Base-by-base conservation (phyloP, 2,113 vertebrate species). In the Hippocampus guttulatus region DNA sequence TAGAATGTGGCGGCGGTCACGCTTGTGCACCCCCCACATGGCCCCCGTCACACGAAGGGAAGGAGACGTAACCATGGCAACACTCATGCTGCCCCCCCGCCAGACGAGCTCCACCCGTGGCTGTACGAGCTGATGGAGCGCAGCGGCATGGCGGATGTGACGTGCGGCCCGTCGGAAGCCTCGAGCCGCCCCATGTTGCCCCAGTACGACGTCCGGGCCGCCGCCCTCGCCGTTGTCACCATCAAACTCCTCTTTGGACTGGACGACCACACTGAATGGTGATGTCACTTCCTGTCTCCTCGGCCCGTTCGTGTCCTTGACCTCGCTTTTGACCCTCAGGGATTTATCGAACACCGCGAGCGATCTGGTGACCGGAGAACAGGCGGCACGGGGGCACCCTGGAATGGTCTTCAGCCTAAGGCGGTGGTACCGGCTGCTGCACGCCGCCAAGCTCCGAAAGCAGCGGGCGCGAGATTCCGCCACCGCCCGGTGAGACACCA, bases 231-330 rank as follows among this genome's bases (percentile, higher is more conserved):
- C 67, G 55, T 98, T 20, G 87, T 97, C 47, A 91, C 91, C 52
- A 75, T 98, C 86, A 99, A 99, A 85, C 75, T 96, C 6, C 0
- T 99, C 27, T 98, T 97, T 79, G 87, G 93, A 71, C 76, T 98
- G 81, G 89, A 98, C 76, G 96, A 98, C 89, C 75, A 58, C 21
- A 89, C 85, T 0, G 96, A 98, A 77, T 98, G 96, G 96, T 97
- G 87, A 83, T 23, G 30, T 7, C 33, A 9, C 47, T 38, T 49
- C 15, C 9, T 20, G 47, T 25, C n/a, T 52, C 47, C 47, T 51
- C 47, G 15, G 16, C 15, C 15, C 16, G 47, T 51, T 20, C 5
- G 15, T 2, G 47, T 51, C 15, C 47, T 51, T 16, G 15, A 18
- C 1, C 16, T 5, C 16, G 0, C 16, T 4, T 54, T 54, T 40